These are phyloP conservation scores for Bambusicola thoracicus DNA, from an alignment of 2,113 vertebrate genomes.

Conservation along the genomic window DNA sequence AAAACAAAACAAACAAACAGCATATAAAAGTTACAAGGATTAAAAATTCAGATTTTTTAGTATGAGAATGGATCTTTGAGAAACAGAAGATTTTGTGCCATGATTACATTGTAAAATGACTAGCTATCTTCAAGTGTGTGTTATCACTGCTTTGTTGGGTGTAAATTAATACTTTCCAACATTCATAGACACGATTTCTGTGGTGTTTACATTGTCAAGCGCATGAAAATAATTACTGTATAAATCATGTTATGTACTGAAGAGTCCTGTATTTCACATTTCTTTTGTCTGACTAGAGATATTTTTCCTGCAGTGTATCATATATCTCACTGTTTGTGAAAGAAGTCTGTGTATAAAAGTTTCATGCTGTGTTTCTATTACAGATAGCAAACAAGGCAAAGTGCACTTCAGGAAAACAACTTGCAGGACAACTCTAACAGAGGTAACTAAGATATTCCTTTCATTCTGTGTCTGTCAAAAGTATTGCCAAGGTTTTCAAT, in stretches of 20 bases:
- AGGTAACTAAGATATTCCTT: not conserved
- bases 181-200: not conserved
- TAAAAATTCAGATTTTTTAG: not conserved
- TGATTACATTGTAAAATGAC: not conserved
- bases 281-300: not conserved
- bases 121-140: not conserved
- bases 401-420: not conserved
- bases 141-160: not conserved
- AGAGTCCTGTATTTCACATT: not conserved
- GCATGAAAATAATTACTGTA: not conserved
- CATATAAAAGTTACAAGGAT: not conserved
- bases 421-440: not conserved
- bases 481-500: not conserved
- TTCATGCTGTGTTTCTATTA: not conserved
- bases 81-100: not conserved
- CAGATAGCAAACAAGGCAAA: not conserved
- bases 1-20: too few species aligned
- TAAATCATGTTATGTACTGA: not conserved
- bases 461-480: not conserved
- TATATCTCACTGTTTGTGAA: not conserved
- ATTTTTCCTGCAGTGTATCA: not conserved
- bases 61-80: not conserved
- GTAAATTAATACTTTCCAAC: not conserved
- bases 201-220: not conserved
- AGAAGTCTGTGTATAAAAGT: not conserved